Evolutionary conservation across 2,888 invertebrate genomes (phyloP).

Genomic region (Volucella zonaria): DNA sequence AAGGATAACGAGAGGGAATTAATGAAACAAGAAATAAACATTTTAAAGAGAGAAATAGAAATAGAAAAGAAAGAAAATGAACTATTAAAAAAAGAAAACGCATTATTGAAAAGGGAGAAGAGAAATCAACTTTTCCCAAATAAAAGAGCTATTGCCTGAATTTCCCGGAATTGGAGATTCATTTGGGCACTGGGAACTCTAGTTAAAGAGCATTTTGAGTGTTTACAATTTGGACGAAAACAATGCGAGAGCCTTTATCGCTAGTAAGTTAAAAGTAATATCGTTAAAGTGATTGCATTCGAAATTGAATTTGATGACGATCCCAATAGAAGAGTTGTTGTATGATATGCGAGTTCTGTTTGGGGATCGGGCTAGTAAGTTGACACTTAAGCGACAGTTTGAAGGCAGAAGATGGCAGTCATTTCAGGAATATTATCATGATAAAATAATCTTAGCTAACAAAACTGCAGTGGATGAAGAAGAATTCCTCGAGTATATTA

Average conservation of each 20-base stretch:
- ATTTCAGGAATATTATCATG: slow-evolving; percentile 67
- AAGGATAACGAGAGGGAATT: not conserved
- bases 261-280: slow-evolving; percentile 46
- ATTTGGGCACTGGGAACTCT: slow-evolving; percentile 31
- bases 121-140: slow-evolving; percentile 31
- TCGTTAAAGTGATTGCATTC: slow-evolving; percentile 55
- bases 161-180: slow-evolving; percentile 8
- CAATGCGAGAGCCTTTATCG: slow-evolving; percentile 52
- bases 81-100: not conserved
- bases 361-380: slow-evolving; percentile 35
- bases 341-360: slow-evolving; percentile 46
- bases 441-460: slow-evolving; percentile 67
- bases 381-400: slow-evolving; percentile 48
- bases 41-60: slow-evolving; percentile 16
- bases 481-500: slow-evolving; percentile 71
- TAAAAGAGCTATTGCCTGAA: slow-evolving; percentile 27
- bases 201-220: slow-evolving; percentile 26
- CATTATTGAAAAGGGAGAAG: slow-evolving; percentile 14
- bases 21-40: slow-evolving; percentile 3
- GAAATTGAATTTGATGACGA: slow-evolving; percentile 35
- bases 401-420: slow-evolving; percentile 67
- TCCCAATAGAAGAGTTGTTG: slow-evolving; percentile 37
- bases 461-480: slow-evolving; percentile 72
- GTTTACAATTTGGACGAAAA: slow-evolving; percentile 54
- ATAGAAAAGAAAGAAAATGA: slow-evolving; percentile 7